phyloP scores from a whole-genome alignment of 2,113 vertebrate species.

The Chitala chitala region DNA sequence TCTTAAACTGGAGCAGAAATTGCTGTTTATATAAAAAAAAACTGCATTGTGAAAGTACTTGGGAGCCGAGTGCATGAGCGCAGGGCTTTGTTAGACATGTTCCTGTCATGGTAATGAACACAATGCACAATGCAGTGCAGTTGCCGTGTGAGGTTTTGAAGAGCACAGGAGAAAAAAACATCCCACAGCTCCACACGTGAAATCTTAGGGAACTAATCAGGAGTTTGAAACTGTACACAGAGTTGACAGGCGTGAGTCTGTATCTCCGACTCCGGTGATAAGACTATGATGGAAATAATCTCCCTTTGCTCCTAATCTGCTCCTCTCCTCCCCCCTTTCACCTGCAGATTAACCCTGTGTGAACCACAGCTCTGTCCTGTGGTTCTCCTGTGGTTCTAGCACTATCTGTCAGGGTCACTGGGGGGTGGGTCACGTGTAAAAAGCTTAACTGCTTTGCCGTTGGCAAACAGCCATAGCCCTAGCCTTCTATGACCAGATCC shows the following conservation, averaged over 20 bases:
- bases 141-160: constrained; percentile 48
- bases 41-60: neutral
- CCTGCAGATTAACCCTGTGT: constrained; percentile 11
- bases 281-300: constrained; percentile 8
- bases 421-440: neutral
- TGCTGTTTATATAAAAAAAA: constrained; percentile 34
- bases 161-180: neutral
- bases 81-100: neutral
- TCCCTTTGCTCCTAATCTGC: constrained; percentile 1
- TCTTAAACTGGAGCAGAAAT: constrained; percentile 25
- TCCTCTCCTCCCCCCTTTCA: neutral
- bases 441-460: neutral
- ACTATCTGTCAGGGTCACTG: no score
- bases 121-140: constrained; percentile 42
- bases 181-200: neutral
- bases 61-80: neutral
- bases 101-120: constrained; percentile 44
- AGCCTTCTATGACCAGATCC: neutral
- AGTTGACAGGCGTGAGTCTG: neutral
- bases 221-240: neutral
- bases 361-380: neutral
- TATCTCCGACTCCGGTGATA: neutral
- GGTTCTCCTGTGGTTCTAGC: no score
- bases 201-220: neutral
- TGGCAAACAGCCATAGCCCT: neutral